These are phyloP conservation scores for Aythya baeri DNA, from an alignment of 2,113 vertebrate species.

Conservation along the genomic window DNA sequence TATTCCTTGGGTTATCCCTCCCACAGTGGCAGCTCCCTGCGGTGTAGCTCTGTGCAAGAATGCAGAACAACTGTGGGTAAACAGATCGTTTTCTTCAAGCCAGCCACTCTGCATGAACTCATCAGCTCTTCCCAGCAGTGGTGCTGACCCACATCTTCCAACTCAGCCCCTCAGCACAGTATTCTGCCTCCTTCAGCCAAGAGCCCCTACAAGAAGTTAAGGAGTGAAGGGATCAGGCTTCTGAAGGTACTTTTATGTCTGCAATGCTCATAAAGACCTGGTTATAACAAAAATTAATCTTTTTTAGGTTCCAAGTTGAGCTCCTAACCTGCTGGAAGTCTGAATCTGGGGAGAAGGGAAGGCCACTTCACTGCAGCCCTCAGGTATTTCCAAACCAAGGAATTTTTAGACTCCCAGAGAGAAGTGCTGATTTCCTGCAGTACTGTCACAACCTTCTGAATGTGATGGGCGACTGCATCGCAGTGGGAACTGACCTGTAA, in stretches of 20 bases:
- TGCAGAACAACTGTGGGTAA: accelerated
- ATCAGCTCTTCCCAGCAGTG: not conserved
- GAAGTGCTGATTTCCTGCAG: not conserved
- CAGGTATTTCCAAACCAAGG: accelerated
- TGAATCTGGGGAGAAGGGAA: not conserved
- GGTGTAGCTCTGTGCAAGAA: not conserved
- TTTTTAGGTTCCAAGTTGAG: not conserved
- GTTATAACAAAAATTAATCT: not conserved
- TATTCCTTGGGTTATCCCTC: not conserved
- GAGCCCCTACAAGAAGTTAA: not conserved
- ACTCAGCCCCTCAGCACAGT: not conserved
- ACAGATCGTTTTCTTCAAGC: not conserved
- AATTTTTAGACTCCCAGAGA: not conserved
- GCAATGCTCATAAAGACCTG: not conserved
- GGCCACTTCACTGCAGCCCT: not conserved
- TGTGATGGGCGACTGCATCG: not conserved
- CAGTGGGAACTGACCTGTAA: not conserved
- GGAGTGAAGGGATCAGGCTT: not conserved
- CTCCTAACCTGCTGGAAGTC: not conserved
- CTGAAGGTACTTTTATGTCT: not conserved
- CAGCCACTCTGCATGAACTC: not conserved
- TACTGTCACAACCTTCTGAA: not conserved
- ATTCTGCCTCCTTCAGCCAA: not conserved
- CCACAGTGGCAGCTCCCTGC: not conserved
- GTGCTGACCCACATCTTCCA: not conserved